Evolutionary conservation across 1,140 invertebrate genomes (phyloP).

Genomic region (Drosophila azteca): DNA sequence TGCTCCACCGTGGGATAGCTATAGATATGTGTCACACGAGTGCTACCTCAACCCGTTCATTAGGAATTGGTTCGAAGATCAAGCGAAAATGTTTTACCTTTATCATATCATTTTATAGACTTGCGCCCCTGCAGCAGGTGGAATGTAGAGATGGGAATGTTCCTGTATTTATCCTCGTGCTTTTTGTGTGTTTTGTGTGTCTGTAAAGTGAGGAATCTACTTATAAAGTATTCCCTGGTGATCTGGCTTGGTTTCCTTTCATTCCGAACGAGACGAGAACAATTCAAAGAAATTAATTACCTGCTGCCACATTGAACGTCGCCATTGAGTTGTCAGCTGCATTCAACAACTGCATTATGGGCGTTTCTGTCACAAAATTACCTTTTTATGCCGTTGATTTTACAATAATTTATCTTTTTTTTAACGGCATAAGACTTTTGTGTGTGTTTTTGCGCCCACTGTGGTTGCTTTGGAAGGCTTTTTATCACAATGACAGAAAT

Average conservation of each 20-base stretch:
- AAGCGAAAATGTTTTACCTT: too few relatives aligned
- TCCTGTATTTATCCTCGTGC: too few relatives aligned
- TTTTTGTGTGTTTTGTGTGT: too few relatives aligned
- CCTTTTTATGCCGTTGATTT: conserved; percentile 19
- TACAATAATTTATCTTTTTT: conserved; percentile 25
- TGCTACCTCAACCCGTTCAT: conserved; percentile 21
- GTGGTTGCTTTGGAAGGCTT: conserved; percentile 12
- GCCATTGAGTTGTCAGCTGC: conserved; percentile 48
- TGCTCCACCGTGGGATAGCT: not conserved
- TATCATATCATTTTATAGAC: too few relatives aligned
- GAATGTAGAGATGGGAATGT: too few relatives aligned
- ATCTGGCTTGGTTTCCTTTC: conserved; percentile 1
- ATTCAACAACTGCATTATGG: conserved; percentile 29
- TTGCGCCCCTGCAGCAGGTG: too few relatives aligned
- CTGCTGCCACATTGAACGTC: conserved; percentile 35
- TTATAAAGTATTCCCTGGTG: too few relatives aligned
- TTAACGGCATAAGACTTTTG: conserved; percentile 27
- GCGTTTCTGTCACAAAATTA: conserved; percentile 29
- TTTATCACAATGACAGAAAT: conserved; percentile 25
- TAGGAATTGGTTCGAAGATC: too few relatives aligned
- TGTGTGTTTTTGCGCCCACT: conserved; percentile 16
- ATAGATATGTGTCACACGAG: conserved; percentile 18
- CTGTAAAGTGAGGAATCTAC: too few relatives aligned
- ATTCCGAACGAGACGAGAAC: not conserved
- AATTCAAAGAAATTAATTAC: conserved; percentile 38